Conservation (phyloP, 2,888 invertebrate species). For the Deladenus siricidicola region DNA sequence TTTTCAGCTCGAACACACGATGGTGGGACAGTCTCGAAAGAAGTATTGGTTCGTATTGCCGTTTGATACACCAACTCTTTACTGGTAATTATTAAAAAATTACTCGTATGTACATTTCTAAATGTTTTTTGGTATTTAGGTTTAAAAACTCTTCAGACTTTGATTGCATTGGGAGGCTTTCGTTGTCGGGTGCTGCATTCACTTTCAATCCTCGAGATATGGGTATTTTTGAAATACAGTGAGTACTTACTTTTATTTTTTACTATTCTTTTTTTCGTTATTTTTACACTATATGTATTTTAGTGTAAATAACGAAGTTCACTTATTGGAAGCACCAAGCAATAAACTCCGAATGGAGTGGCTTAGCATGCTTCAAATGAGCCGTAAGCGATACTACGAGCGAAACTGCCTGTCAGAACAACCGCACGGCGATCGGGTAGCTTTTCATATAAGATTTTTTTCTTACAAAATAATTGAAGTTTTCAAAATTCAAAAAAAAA, state of each 20-base stretch:
- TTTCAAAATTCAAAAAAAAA: no score
- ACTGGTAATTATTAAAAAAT: constrained; percentile 33
- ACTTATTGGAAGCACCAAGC: constrained; percentile 37
- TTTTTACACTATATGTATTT: constrained; percentile 5
- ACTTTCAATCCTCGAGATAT: constrained; percentile 45
- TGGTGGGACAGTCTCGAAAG: constrained; percentile 19
- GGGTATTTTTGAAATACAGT: constrained; percentile 49
- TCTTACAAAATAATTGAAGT: no score
- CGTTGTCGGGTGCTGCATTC: constrained; percentile 44
- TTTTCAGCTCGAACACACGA: constrained; percentile 25
- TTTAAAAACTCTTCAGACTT: constrained; percentile 39
- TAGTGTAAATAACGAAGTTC: constrained; percentile 37
- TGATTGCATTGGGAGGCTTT: constrained; percentile 37
- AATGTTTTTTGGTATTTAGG: not conserved
- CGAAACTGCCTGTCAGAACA: no score
- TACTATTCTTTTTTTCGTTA: not conserved
- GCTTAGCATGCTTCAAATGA: constrained; percentile 38
- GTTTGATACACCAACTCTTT: constrained; percentile 41
- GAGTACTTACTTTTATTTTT: constrained; percentile 4
- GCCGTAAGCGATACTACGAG: constrained; percentile 22
- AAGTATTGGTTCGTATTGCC: constrained; percentile 48
- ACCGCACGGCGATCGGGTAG: no score
- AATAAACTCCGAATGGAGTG: constrained; percentile 41
- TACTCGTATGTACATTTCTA: constrained; percentile 7
- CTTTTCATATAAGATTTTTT: no score